These are phyloP conservation scores for Cyprinodon diabolis DNA, from an alignment of 2,797 vertebrate genomes.

Conservation along the genomic window DNA sequence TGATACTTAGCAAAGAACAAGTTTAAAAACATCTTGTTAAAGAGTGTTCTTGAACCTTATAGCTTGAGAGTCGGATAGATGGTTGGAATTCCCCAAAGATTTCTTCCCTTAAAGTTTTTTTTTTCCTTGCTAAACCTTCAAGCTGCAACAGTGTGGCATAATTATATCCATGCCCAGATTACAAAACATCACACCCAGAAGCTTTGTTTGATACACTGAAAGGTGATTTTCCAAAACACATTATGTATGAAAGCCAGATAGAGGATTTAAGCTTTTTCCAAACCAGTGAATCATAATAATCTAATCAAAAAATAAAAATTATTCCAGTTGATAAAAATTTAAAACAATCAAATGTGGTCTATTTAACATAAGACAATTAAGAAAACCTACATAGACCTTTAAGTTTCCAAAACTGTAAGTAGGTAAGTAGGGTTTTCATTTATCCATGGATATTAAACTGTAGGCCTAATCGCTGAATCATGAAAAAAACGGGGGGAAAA, in stretches of 20 bases:
- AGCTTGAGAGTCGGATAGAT: not conserved
- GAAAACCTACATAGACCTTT: not conserved
- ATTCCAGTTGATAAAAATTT: no score
- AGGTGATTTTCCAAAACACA: slow-evolving; percentile 4
- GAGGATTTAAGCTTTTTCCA: not conserved
- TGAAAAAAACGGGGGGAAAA: no score
- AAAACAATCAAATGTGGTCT: no score
- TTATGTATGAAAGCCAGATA: not conserved
- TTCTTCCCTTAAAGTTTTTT: not conserved
- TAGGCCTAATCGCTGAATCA: not conserved
- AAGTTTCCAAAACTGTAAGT: not conserved
- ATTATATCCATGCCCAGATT: slow-evolving; percentile 11
- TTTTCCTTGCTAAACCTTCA: not conserved
- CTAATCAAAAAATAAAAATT: no score
- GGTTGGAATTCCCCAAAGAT: slow-evolving; percentile 8
- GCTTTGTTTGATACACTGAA: not conserved
- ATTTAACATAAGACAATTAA: no score
- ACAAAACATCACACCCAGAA: not conserved
- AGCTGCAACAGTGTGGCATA: slow-evolving; percentile 3
- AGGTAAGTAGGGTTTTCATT: not conserved
- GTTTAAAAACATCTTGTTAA: not conserved
- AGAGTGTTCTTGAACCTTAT: not conserved
- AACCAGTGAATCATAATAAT: not conserved
- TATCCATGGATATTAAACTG: not conserved
- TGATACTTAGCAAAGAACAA: not conserved